Evolutionary conservation across 53 echinoderm and acorn worm genomes (phyloP), one percentile per base, ranked within the genome.

Genomic region (Echinarachnius parma): DNA sequence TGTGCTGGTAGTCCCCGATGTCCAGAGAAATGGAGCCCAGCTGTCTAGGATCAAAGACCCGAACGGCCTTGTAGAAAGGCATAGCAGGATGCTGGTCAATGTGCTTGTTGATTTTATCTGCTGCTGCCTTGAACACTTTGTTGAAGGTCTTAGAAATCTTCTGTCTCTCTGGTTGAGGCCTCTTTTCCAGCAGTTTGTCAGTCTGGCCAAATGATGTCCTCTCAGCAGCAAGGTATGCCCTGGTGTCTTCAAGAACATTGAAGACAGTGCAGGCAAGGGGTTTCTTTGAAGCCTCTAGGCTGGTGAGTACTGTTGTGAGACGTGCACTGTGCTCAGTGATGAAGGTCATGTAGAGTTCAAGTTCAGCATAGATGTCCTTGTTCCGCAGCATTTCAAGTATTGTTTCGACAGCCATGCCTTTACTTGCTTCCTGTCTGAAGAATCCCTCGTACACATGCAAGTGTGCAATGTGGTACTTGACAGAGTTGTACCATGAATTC

Each of bases 191-290:
- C 24, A 76, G 20, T 21, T 35, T 15, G 39, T 86, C 76, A 15
- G 76, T 80, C 24, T 86, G 59, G 5, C 68, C 76, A 59, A 86
- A 85, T 5, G 72, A 80, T 31, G 74, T 64, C 37, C 62, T 62
- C 64, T 75, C 74, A 9, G 80, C 65, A 75, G 80, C 46, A 19
- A 75, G 54, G 42, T 64, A 86, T 22, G 58, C 24, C 13, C 31
- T 48, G 20, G 50, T 33, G 58, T 80, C 80, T 30, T 80, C 65
- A 3, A 86, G 56, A 10, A 32, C 48, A 56, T 75, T 80, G 75
- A 58, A 80, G 16, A 65, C 86, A 36, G 80, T 85, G 60, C 86
- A 85, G 42, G 86, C 86, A 45, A 86, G 52, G 11, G 76, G 86
- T 21, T 86, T 60, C 2, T 9, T 34, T 9, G 86, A 75, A 19